Conservation (phyloP, 2,888 invertebrate species). For the Micropterix aruncella region DNA sequence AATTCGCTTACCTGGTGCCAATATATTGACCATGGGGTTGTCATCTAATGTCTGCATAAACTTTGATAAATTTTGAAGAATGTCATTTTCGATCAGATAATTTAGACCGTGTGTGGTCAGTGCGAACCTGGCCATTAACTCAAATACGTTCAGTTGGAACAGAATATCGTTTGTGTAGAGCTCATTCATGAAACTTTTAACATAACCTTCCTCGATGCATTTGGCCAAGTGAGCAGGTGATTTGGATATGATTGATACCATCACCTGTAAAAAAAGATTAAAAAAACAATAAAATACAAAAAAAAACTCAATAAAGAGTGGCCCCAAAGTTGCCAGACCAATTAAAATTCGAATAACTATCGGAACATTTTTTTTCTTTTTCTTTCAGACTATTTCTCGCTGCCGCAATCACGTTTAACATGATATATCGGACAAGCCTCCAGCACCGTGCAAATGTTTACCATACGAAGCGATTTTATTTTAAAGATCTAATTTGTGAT, state of each 20-base stretch:
- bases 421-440: too few relatives aligned
- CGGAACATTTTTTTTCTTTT: too few relatives aligned
- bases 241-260: constrained; percentile 45
- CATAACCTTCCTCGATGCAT: constrained; percentile 44
- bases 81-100: constrained; percentile 53
- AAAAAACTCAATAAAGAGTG: too few relatives aligned
- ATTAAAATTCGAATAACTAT: too few relatives aligned
- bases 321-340: too few relatives aligned
- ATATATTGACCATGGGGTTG: constrained; percentile 46
- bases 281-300: too few relatives aligned
- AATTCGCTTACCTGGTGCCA: constrained; percentile 61
- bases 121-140: constrained; percentile 60
- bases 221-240: constrained; percentile 44
- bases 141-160: constrained; percentile 66
- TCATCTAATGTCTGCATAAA: constrained; percentile 43
- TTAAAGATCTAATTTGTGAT: too few relatives aligned
- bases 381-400: too few relatives aligned
- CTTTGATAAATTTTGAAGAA: constrained; percentile 46
- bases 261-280: constrained; percentile 29
- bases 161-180: constrained; percentile 58
- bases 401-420: too few relatives aligned
- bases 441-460: too few relatives aligned
- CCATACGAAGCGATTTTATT: too few relatives aligned
- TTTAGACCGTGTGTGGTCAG: constrained; percentile 55
- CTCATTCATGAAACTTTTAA: constrained; percentile 51